Conservation (phyloP, 2,797 vertebrate species). For the Gymnoscopelus microlampas region DNA sequence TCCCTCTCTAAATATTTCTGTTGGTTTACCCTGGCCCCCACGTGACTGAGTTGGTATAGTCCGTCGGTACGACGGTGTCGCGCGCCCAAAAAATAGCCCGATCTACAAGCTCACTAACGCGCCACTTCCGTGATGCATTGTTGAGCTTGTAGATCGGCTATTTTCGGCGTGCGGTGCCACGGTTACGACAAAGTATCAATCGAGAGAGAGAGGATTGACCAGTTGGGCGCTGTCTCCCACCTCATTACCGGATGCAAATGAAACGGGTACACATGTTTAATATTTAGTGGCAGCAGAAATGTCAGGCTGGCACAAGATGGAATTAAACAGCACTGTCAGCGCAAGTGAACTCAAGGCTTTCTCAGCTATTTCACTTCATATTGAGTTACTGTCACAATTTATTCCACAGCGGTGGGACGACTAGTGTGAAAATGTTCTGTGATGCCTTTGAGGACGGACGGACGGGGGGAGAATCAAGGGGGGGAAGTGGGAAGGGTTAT, state of each 20-base stretch:
- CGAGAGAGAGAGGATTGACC: constrained; percentile 71
- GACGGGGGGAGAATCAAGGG: constrained; percentile 69
- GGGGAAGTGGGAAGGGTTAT: constrained; percentile 73
- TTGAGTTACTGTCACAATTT: constrained; percentile 88
- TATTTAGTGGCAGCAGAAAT: constrained; percentile 87
- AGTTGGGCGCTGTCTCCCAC: constrained; percentile 78
- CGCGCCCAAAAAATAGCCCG: too few relatives aligned
- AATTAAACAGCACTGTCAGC: constrained; percentile 87
- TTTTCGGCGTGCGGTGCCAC: too few relatives aligned
- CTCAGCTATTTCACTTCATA: constrained; percentile 86
- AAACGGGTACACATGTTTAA: constrained; percentile 86
- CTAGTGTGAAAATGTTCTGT: constrained; percentile 78
- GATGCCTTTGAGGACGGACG: constrained; percentile 79
- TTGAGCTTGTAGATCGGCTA: too few relatives aligned
- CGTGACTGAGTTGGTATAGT: constrained; percentile 45
- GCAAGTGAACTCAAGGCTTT: constrained; percentile 82
- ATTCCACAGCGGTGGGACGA: constrained; percentile 78
- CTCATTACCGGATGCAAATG: constrained; percentile 86
- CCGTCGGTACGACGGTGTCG: neutral
- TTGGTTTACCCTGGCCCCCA: constrained; percentile 59
- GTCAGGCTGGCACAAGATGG: constrained; percentile 81
- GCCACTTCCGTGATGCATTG: too few relatives aligned
- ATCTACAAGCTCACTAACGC: too few relatives aligned
- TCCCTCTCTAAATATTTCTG: constrained; percentile 61
- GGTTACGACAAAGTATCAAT: too few relatives aligned